Evolutionary conservation across 2,888 invertebrate genomes (phyloP).

Genomic region (Erebia aethiops): DNA sequence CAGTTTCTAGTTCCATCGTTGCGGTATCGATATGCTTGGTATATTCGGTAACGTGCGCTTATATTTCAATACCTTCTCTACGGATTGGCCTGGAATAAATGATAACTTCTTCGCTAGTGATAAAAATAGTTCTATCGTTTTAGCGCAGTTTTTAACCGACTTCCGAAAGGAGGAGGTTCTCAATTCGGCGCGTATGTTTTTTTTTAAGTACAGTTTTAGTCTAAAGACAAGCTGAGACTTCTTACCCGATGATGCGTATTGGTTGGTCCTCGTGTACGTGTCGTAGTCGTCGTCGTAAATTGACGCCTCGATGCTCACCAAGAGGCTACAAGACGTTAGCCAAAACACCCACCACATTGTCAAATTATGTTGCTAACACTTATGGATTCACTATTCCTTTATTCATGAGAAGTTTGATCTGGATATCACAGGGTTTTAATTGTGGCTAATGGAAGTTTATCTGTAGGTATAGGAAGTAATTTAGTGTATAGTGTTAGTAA

Average conservation of each 20-base stretch:
- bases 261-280: slow-evolving; percentile 68
- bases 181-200: too few species aligned
- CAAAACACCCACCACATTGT: slow-evolving; percentile 58
- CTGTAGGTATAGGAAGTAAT: too few species aligned
- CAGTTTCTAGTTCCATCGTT: too few species aligned
- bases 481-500: too few species aligned
- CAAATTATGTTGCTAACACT: slow-evolving; percentile 45
- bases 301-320: slow-evolving; percentile 58
- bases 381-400: slow-evolving; percentile 10
- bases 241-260: slow-evolving; percentile 73
- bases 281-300: slow-evolving; percentile 78
- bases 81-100: neutral
- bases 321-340: slow-evolving; percentile 55
- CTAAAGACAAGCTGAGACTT: neutral
- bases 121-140: too few species aligned
- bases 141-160: neutral
- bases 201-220: neutral
- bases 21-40: neutral
- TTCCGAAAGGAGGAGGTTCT: too few species aligned
- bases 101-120: neutral
- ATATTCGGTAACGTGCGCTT: neutral
- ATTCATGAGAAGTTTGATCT: slow-evolving; percentile 13
- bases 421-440: neutral
- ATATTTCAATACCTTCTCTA: neutral
- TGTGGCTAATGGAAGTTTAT: slow-evolving; percentile 31